Base-by-base conservation (phyloP, 2,888 invertebrate species). In the Drosophila suboccidentalis region DNA sequence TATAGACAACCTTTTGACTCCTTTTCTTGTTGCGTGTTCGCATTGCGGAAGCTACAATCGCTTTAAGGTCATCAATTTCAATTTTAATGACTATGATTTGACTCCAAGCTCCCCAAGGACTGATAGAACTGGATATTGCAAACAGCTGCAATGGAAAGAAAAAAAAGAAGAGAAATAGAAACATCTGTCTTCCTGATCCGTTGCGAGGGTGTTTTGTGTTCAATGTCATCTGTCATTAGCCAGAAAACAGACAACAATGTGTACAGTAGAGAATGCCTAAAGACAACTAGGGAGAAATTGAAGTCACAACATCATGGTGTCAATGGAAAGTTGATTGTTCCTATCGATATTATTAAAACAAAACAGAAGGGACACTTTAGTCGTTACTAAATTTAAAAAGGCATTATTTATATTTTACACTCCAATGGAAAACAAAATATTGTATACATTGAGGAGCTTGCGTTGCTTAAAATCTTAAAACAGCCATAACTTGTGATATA, bases 161-260 rank as follows among this genome's bases (percentile, higher is more conserved):
- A 34, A 6, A 6, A 19, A 29, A 50, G 17, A 32, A 1, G 10
- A 1, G 10, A 8, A 34, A 29, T 8, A 29, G 43, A 32, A 74
- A 76, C 79, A 76, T 76, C 75, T 76, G 75, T 47, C 55, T 32
- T 32, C 6, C 8, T 36, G 32, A 26, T 32, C 34, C 13, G 26
- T 13, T 26, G 11, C 13, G 36, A 36, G 32, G 15, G 41, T 75
- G 74, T 73, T 59, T 67, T 76, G 32, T 54, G 19, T 57, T 49
- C 78, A 73, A 67, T 78, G 67, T 64, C 75, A 61, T 44, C 41
- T 75, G 76, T 47, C 64, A 75, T 68, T 75, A 44, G 44, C 15
- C 36, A 19, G 29, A 49, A 41, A 47, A 34, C 49, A 4, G n/a
- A 51, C 22, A 43, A 41, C 39, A 61, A 47, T 17, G 47, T 39